Evolutionary conservation across 64 coral and sea anemone genomes (phyloP), one percentile per base, ranked within the genome.

Genomic region (Pocillopora verrucosa): DNA sequence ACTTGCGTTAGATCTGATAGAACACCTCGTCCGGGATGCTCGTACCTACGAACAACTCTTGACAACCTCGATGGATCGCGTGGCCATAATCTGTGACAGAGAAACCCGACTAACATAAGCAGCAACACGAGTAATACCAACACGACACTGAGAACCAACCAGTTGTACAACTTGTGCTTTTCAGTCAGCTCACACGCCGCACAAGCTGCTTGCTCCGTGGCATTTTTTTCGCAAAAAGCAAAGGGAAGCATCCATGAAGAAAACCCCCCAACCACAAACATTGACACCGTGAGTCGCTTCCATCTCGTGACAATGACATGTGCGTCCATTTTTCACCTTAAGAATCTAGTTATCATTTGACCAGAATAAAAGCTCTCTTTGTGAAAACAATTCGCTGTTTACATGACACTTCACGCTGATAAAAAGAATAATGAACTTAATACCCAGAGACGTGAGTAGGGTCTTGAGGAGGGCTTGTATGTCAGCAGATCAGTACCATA

Each of bases 71-170:
- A 85, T 13, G 45, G 19, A 20, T 85, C 65, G 11, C 82, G 70
- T n/a, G 64, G 82, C 64, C 82, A 85, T 63, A 85, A 56, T 57
- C 82, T 37, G 36, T 85, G 38, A 14, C 82, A 85, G 38, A 85
- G 82, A 38, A 85, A 85, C 10, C 64, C 82, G 15, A 85, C 82
- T 24, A 85, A 70, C 16, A 85, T 1, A 15, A 85, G 82, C 4
- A 85, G 20, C 5, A 85, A 65, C 24, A 85, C 63, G 9, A 85
- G 36, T n/a, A 85, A 45, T 11, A 85, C 13, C 22, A 85, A 57
- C 3, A 85, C 82, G 25, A 85, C 72, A 22, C 82, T 13, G 15
- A 85, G 82, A 72, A 85, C 82, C 12, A 85, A 51, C 82, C 82
- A 85, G 38, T 85, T 85, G 6, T 85, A 85, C 51, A 85, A 35